phyloP scores from a whole-genome alignment of 2,888 invertebrate genomes.

The Harpalus rufipes region DNA sequence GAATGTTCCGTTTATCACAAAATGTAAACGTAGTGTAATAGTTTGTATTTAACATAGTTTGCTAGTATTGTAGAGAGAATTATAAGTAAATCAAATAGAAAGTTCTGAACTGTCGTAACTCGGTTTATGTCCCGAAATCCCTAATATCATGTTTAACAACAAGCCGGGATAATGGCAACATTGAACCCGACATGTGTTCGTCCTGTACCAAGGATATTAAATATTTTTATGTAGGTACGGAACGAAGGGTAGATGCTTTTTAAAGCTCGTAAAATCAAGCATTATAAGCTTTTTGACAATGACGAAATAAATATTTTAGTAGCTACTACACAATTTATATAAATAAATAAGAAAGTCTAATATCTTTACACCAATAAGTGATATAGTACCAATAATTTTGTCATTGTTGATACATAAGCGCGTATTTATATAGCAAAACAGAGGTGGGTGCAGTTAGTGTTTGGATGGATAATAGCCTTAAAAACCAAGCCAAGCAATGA shows the following conservation, averaged over 20 bases:
- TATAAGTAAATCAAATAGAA: slow-evolving; percentile 50
- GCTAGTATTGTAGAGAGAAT: slow-evolving; percentile 5
- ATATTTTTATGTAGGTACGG: slow-evolving; percentile 23
- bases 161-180: slow-evolving; percentile 25
- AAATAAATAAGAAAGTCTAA: background rate
- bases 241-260: slow-evolving; percentile 22
- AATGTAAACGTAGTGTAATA: background rate
- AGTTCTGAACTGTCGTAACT: slow-evolving; percentile 49
- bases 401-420: no score
- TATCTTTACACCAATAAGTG: background rate
- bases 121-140: slow-evolving; percentile 41
- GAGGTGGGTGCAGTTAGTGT: no score
- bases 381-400: no score
- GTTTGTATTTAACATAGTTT: background rate
- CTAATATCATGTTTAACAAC: slow-evolving; percentile 51
- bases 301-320: slow-evolving; percentile 9
- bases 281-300: slow-evolving; percentile 37
- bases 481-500: no score
- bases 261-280: slow-evolving; percentile 35
- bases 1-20: background rate
- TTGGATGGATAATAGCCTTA: no score
- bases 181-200: slow-evolving; percentile 44
- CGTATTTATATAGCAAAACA: no score
- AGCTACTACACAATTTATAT: background rate
- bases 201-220: slow-evolving; percentile 20